phyloP scores from a whole-genome alignment of 2,113 vertebrate genomes.

The Nothocercus julius region DNA sequence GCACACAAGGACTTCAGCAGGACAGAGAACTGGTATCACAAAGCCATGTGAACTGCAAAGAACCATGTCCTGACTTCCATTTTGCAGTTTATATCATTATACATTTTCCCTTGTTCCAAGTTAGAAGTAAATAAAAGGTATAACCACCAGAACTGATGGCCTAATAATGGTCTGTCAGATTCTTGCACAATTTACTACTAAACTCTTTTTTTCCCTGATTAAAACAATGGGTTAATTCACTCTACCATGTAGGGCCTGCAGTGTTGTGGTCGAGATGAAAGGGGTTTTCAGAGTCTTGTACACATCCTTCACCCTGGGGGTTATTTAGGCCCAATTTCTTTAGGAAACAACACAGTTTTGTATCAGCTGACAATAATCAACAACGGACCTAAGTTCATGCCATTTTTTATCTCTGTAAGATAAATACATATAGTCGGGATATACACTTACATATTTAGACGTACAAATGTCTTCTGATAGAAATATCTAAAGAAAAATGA shows the following conservation, averaged over 20 bases:
- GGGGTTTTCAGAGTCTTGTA: background rate
- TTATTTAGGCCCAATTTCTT: background rate
- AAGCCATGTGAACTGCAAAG: background rate
- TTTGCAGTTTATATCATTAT: background rate
- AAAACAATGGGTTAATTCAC: background rate
- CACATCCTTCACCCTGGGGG: background rate
- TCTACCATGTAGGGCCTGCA: background rate
- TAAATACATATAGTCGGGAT: background rate
- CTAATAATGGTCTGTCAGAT: background rate
- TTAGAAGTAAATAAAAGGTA: background rate
- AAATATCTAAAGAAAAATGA: background rate
- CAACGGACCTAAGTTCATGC: fast-evolving
- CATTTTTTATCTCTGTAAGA: background rate
- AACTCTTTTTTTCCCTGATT: background rate
- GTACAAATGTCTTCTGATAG: background rate
- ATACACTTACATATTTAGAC: background rate
- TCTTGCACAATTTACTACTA: background rate
- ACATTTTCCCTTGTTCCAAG: background rate
- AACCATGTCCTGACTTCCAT: background rate
- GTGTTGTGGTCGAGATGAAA: background rate
- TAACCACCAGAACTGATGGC: background rate
- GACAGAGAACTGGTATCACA: background rate
- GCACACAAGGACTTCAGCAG: background rate
- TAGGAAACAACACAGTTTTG: background rate
- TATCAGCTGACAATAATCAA: background rate